Evolutionary conservation across 2,797 vertebrate species (phyloP), one percentile per base, ranked within the genome.

Genomic region (Gallinago solitaria): DNA sequence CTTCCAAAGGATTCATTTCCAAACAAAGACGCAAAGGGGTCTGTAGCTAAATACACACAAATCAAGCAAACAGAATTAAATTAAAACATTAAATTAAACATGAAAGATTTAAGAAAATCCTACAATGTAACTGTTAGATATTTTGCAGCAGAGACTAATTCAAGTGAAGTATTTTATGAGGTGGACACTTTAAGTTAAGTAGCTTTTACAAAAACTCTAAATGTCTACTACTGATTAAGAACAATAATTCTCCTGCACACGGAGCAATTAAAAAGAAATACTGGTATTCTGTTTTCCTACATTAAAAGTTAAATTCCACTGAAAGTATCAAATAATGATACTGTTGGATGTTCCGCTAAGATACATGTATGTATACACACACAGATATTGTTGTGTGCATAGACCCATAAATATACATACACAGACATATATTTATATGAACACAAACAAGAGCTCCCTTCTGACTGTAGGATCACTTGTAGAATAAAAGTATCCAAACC

Each of bases 1-100:
- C 98, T 98, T 96, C 98, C 98, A 95, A 99, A 99, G 10, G 99
- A 98, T 69, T 99, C 99, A 5, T 97, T 99, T 95, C 99, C 99
- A 97, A 99, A 99, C 75, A 99, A 97, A 79, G 99, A 99, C 85
- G 99, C 98, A 97, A 99, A 99, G 3, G 99, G 99, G 97, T 99
- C 99, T 98, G 97, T 19, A 91, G 98, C 97, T 98, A 89, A 98
- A 93, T 7, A 95, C 10, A 56, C 86, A 90, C 19, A 96, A 86
- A 90, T 3, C 33, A 64, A 53, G 67, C 30, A 86, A 91, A 89
- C 0, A 87, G 21, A 56, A 78, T 30, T 45, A 67, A 35, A 92
- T 64, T 47, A 68, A 27, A 89, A 48, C 23, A 24, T 24, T 48
- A 23, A 71, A 6, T 47, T 73, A 69, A 75, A 78, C 41, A 73